These are phyloP conservation scores for Plemyria rubiginata DNA, from an alignment of 2,888 invertebrate species.

Conservation along the genomic window DNA sequence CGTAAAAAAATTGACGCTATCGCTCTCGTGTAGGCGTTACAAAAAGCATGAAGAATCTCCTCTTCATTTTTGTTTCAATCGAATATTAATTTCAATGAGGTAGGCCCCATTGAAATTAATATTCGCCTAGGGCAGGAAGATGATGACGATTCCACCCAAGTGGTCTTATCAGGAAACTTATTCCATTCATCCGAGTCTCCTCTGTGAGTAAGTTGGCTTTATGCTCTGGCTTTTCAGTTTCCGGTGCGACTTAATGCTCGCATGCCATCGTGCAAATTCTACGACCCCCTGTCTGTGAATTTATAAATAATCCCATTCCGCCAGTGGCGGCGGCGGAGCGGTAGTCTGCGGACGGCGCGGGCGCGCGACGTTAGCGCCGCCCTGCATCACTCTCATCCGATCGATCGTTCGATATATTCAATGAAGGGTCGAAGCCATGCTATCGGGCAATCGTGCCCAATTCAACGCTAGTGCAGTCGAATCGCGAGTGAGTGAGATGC, in stretches of 20 bases:
- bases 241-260: slow-evolving; percentile 68
- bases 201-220: slow-evolving; percentile 13
- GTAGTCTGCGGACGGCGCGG: slow-evolving; percentile 84
- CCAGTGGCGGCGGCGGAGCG: slow-evolving; percentile 83
- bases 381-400: slow-evolving; percentile 68
- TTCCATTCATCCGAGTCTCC: background rate
- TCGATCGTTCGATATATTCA: slow-evolving; percentile 23
- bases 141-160: background rate
- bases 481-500: slow-evolving; percentile 49
- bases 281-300: slow-evolving; percentile 84
- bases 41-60: slow-evolving; percentile 11
- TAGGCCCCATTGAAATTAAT: too few species aligned
- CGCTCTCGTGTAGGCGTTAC: slow-evolving; percentile 38
- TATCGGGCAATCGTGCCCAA: slow-evolving; percentile 14
- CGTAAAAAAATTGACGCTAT: slow-evolving; percentile 38
- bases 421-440: slow-evolving; percentile 36
- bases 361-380: slow-evolving; percentile 76
- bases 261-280: slow-evolving; percentile 80
- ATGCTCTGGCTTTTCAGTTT: slow-evolving; percentile 49
- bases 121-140: too few species aligned
- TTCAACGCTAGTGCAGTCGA: slow-evolving; percentile 16
- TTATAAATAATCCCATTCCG: slow-evolving; percentile 83
- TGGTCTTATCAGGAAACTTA: background rate
- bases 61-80: background rate
- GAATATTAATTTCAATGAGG: too few species aligned